Conservation (phyloP, 1,140 invertebrate species). For the Drosophila oshimai region DNA sequence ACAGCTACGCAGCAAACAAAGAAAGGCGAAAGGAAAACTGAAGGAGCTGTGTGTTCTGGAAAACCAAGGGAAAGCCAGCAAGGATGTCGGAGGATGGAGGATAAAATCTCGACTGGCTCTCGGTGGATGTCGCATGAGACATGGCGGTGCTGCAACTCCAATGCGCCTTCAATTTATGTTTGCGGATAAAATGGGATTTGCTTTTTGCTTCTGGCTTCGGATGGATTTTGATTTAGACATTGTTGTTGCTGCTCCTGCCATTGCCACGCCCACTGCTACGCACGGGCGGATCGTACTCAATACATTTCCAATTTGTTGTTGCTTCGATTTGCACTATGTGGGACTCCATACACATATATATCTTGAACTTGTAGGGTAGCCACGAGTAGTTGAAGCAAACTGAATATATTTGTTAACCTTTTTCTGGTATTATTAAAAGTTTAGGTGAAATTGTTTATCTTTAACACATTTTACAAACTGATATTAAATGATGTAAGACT, state of each 20-base stretch:
- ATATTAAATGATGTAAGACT: too few relatives aligned
- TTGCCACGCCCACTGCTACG: constrained; percentile 33
- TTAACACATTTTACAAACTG: too few relatives aligned
- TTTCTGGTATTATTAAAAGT: rapidly evolving
- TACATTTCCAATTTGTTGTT: constrained; percentile 77
- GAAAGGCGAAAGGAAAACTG: constrained; percentile 22
- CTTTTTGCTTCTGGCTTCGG: constrained; percentile 57
- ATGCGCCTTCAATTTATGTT: constrained; percentile 79
- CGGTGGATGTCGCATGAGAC: constrained; percentile 52
- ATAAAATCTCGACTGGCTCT: constrained; percentile 26
- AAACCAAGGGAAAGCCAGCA: constrained; percentile 10
- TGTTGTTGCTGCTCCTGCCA: constrained; percentile 32
- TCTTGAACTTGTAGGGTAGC: neutral
- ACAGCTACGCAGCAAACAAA: constrained; percentile 58
- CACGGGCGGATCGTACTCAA: constrained; percentile 46
- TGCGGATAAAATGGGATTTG: constrained; percentile 81
- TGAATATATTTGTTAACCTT: too few relatives aligned
- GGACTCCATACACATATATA: constrained; percentile 19
- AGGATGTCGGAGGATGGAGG: constrained; percentile 4
- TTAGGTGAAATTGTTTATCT: too few relatives aligned
- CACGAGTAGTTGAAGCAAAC: neutral
- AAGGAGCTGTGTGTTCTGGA: constrained; percentile 4
- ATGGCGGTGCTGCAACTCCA: constrained; percentile 70
- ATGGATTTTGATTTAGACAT: constrained; percentile 66
- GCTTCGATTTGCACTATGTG: constrained; percentile 71